Evolutionary conservation across 2,113 vertebrate genomes (phyloP).

Genomic region (Calyptommatus sinebrachiatus): DNA sequence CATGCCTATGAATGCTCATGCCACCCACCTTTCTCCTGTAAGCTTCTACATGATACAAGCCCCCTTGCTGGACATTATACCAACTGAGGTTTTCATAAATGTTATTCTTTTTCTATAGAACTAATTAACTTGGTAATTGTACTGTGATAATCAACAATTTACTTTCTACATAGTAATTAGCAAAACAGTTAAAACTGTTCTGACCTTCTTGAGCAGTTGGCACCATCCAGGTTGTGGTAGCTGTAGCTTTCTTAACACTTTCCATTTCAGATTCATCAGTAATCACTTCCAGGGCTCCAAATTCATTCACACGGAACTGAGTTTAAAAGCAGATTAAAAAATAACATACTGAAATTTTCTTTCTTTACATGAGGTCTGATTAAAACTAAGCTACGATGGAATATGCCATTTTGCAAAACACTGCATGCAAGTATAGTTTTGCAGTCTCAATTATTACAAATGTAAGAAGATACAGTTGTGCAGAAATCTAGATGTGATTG

Average conservation of each 20-base stretch:
- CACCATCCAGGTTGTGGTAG: conserved; percentile 85
- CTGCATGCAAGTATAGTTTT: too few species aligned
- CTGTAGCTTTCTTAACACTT: conserved; percentile 82
- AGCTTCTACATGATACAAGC: too few species aligned
- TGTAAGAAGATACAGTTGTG: too few species aligned
- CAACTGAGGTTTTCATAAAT: not conserved
- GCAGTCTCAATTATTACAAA: too few species aligned
- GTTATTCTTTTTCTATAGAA: not conserved
- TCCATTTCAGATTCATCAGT: conserved; percentile 90
- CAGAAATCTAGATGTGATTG: not conserved
- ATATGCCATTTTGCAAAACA: too few species aligned
- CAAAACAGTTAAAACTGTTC: conserved; percentile 6
- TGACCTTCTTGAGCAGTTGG: conserved; percentile 84
- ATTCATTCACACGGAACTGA: conserved; percentile 96
- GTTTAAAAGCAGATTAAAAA: conserved; percentile 43
- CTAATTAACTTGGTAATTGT: not conserved
- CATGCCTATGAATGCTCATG: too few species aligned
- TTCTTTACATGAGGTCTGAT: not conserved
- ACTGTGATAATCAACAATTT: not conserved
- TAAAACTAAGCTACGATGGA: too few species aligned
- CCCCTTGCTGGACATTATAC: not conserved
- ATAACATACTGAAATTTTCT: not conserved
- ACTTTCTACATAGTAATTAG: not conserved
- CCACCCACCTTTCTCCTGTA: too few species aligned
- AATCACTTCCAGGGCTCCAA: conserved; percentile 94